Base-by-base conservation (phyloP, 2,113 vertebrate genomes). In the Entelurus aequoreus region DNA sequence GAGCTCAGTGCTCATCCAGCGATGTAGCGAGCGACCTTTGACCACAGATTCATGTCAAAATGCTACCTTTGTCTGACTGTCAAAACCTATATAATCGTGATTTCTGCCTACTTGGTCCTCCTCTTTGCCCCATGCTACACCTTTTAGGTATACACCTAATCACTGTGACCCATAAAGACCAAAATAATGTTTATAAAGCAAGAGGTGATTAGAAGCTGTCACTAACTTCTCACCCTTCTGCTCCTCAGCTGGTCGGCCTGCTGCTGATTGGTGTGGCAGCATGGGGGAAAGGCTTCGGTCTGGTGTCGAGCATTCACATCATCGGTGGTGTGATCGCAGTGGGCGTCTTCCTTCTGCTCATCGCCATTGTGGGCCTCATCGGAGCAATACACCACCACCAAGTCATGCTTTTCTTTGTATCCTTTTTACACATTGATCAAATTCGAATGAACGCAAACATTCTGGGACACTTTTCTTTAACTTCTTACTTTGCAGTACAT, bases 361-460 rank as follows among this genome's bases (percentile, higher is more conserved):
- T 97, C 16, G 90, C 94, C 37, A 90, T 95, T 11, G 92, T 93
- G 1, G 94, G 94, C 2, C 90, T 97, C 62, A 84, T 95, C 15
- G 94, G 94, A 11, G 94, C 94, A 0, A 79, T 94, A 36, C 91
- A 92, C 74, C 94, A 97, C 78, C 94, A 97, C 84, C 94, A 97
- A 91, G 94, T 97, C 69, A 90, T 95, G 92, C 92, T 96, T 0
- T 97, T 96, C 89, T 95, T 96, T 67, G 94, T 97, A 97, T 97
- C 94, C 92, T 95, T 89, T 57, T 0, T 12, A 8, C 47, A 6
- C 13, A 16, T 15, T 13, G 5, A 10, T 28, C 13, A 15, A 9
- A 54, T 54, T n/a, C 13, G n/a, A n/a, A 54, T 7, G 11, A 28
- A 5, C 6, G 0, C n/a, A 10, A 51, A 51, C 21, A 10, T 19